phyloP scores from a whole-genome alignment of 1,140 invertebrate species.

The Bombus breviceps region DNA sequence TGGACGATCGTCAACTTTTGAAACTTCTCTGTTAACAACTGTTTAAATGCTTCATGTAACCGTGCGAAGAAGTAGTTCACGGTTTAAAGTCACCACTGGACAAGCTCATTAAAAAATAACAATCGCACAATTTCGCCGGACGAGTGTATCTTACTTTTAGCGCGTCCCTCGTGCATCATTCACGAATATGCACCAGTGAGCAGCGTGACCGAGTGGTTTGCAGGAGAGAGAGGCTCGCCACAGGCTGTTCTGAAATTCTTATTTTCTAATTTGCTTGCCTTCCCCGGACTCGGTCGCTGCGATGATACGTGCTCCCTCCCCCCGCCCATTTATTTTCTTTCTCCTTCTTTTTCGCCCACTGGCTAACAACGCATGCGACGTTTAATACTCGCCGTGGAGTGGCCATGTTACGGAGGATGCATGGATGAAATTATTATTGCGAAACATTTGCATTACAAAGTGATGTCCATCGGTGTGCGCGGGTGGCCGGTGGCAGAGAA shows the following conservation, averaged over 20 bases:
- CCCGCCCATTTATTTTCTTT: not conserved
- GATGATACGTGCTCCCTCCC: slow-evolving; percentile 14
- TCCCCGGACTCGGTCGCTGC: slow-evolving; percentile 54
- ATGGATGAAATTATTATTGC: slow-evolving; percentile 65
- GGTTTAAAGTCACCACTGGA: slow-evolving; percentile 9
- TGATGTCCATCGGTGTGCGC: slow-evolving; percentile 43
- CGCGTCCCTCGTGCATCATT: slow-evolving; percentile 47
- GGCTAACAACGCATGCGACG: not conserved
- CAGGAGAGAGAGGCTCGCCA: slow-evolving; percentile 23
- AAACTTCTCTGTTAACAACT: not conserved
- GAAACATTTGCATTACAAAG: slow-evolving; percentile 70
- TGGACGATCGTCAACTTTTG: not conserved
- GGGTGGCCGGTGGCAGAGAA: slow-evolving; percentile 2
- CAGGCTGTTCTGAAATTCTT: slow-evolving; percentile 52
- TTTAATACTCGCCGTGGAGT: slow-evolving; percentile 20
- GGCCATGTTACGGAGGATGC: not conserved
- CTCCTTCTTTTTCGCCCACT: not conserved
- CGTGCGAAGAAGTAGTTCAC: not conserved
- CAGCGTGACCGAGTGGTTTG: slow-evolving; percentile 51
- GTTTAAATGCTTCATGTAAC: not conserved
- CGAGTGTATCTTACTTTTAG: slow-evolving; percentile 23
- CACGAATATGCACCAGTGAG: slow-evolving; percentile 47
- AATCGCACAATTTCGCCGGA: slow-evolving; percentile 35
- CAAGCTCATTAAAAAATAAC: slow-evolving; percentile 51
- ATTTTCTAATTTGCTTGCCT: slow-evolving; percentile 39